These are phyloP conservation scores for Julus scandinavius DNA, from an alignment of 2,888 invertebrate genomes.

Conservation along the genomic window DNA sequence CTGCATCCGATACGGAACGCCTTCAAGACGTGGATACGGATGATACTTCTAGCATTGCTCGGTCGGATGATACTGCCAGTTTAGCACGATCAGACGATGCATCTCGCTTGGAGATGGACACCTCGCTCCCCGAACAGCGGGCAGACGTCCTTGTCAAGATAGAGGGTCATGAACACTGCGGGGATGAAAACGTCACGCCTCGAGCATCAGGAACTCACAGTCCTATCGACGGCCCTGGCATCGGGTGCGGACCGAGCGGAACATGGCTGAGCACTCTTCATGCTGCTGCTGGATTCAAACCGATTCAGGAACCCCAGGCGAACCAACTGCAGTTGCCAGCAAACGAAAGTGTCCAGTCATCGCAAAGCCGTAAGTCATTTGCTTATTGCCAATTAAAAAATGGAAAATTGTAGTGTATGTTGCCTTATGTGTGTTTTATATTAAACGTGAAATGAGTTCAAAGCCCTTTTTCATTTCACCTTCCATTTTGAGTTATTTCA, in stretches of 20 bases:
- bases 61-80: conserved; percentile 64
- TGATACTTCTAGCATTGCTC: conserved; percentile 73
- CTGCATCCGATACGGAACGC: conserved; percentile 91
- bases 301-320: conserved; percentile 30
- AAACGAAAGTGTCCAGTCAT: neutral
- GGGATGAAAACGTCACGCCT: conserved; percentile 57
- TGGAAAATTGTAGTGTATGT: too few relatives aligned
- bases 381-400: neutral
- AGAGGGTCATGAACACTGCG: conserved; percentile 55
- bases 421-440: too few relatives aligned
- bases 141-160: conserved; percentile 60
- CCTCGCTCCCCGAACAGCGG: conserved; percentile 61
- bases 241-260: conserved; percentile 7
- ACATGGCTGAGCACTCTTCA: conserved; percentile 50
- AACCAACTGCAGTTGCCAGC: neutral
- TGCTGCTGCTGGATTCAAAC: conserved; percentile 51
- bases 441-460: too few relatives aligned
- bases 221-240: conserved; percentile 56
- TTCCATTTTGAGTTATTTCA: too few relatives aligned
- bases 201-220: conserved; percentile 58
- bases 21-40: conserved; percentile 85
- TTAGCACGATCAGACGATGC: conserved; percentile 77
- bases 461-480: too few relatives aligned
- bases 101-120: conserved; percentile 65
- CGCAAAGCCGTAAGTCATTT: neutral